Evolutionary conservation across 2,113 vertebrate species (phyloP).

Genomic region (Pantherophis guttatus): DNA sequence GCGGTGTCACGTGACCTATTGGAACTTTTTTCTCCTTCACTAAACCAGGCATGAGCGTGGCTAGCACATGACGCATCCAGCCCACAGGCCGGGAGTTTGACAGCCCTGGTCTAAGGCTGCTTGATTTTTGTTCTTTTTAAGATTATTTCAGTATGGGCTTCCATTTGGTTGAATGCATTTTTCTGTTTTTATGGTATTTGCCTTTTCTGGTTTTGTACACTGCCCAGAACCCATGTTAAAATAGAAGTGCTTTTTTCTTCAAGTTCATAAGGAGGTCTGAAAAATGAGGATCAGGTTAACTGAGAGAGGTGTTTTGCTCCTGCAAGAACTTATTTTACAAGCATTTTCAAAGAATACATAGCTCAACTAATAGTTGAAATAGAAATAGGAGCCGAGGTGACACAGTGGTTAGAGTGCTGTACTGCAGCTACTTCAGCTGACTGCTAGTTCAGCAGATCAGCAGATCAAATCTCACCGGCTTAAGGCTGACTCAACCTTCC

Average conservation of each 20-base stretch:
- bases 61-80: no score
- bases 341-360: not conserved
- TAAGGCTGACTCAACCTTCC: no score
- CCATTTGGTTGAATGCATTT: not conserved
- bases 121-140: not conserved
- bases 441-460: no score
- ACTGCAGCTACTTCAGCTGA: no score
- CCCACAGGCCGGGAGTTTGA: no score
- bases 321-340: not conserved
- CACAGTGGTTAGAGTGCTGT: no score
- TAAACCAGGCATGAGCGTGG: no score
- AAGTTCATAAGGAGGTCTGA: not conserved
- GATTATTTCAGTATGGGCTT: not conserved
- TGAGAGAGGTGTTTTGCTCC: not conserved
- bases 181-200: not conserved
- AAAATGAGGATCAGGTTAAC: not conserved
- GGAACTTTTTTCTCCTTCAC: no score
- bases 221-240: not conserved
- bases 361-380: not conserved
- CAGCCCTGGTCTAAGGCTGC: not conserved
- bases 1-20: no score
- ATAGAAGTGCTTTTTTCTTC: not conserved
- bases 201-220: not conserved
- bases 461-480: no score
- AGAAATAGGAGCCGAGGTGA: not conserved